These are phyloP conservation scores for Malurus splendens DNA, from an alignment of 2,797 vertebrate genomes.

Conservation along the genomic window DNA sequence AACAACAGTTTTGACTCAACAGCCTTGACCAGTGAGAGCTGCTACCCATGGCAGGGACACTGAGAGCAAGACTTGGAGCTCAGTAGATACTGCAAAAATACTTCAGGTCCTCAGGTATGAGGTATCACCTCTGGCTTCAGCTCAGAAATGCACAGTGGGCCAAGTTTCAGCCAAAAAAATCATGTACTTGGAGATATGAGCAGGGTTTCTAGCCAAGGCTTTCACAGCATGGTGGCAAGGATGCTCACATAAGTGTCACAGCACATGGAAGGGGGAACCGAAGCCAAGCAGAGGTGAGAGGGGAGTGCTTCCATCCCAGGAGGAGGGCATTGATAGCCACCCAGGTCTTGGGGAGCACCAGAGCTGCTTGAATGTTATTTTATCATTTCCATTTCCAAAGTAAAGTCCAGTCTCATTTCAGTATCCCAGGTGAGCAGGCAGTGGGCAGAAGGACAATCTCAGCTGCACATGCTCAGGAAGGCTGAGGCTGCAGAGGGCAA, in stretches of 20 bases:
- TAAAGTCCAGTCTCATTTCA: neutral
- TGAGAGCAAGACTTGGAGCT: neutral
- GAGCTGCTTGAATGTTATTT: neutral
- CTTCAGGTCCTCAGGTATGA: fast-evolving
- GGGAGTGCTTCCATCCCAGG: neutral
- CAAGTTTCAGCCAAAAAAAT: neutral
- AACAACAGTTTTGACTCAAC: neutral
- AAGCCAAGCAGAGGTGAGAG: neutral
- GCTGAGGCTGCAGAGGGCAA: neutral
- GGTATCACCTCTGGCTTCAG: neutral
- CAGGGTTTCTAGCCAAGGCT: neutral
- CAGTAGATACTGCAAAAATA: neutral
- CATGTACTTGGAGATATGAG: neutral
- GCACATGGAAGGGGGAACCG: fast-evolving
- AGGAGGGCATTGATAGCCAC: neutral
- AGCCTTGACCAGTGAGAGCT: neutral
- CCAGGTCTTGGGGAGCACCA: fast-evolving
- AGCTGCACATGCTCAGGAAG: fast-evolving
- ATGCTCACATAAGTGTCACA: neutral
- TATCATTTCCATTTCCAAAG: neutral
- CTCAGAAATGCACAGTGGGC: neutral
- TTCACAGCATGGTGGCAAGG: neutral
- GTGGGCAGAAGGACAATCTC: neutral
- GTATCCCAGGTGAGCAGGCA: neutral
- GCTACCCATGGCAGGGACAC: neutral